Base-by-base conservation (phyloP, 2,113 vertebrate genomes). In the Gobio gobio region DNA sequence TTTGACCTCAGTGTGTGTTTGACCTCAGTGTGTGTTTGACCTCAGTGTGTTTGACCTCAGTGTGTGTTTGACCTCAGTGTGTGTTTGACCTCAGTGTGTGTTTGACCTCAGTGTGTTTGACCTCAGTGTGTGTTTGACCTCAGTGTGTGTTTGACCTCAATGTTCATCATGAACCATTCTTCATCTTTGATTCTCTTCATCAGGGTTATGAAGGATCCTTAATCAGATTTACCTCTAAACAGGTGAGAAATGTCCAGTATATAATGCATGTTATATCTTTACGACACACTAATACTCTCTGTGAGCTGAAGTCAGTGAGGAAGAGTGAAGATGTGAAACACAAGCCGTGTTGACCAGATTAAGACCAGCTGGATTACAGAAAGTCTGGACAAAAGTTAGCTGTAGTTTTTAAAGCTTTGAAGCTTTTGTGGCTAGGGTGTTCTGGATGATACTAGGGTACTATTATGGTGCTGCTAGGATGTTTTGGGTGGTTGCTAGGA, bases 121-220 rank as follows among this genome's bases (percentile, higher is more conserved):
- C 29, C 29, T 29, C 29, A 29, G 29, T 29, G n/a, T n/a, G n/a
- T n/a, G n/a, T n/a, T n/a, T n/a, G n/a, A n/a, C n/a, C n/a, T n/a
- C n/a, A n/a, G n/a, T n/a, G 33, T 36, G 33, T 36, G 59, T 13
- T 63, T 63, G 61, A 12, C 24, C 59, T 13, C 5, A 64, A n/a
- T 36, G 36, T 36, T 36, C 36, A 3, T 36, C 63, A 64, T 29
- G 56, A 58, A n/a, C 56, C n/a, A 33, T 7, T 16, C 4, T 2
- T 70, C 18, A 5, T 40, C 20, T 70, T 7, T 70, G 29, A 10
- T 40, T 70, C 74, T 92, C 74, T 76, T 26, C 90, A 92, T 70
- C 89, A 95, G 94, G 94, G 94, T 68, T 95, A 95, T 84, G 94
- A 95, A 90, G 94, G 94, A 45, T 95, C 94, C 29, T 91, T 95